Percentiles rank a stretch among this genome's conserved stretches.
These are phyloP conservation scores for Chionis minor DNA, from an alignment of 2,113 vertebrate species.

Conservation along the genomic window DNA sequence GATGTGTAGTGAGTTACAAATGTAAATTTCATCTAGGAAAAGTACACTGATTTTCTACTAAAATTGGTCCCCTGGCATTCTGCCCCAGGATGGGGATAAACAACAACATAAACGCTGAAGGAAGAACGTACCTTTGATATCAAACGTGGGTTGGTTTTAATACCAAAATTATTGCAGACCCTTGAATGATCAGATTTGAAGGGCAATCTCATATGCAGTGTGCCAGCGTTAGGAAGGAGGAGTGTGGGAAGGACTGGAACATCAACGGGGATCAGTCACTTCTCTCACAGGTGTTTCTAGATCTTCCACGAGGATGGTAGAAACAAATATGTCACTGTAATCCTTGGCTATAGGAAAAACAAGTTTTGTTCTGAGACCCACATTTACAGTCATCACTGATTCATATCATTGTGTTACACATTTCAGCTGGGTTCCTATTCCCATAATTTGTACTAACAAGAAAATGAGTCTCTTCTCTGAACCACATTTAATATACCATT, in stretches of 20 bases:
- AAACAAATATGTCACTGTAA: neutral
- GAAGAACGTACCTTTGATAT: neutral
- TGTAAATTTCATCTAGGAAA: neutral
- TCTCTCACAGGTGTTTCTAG: neutral
- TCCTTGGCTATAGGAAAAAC: neutral
- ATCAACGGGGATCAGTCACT: neutral
- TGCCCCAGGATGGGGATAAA: neutral
- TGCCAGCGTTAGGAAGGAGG: neutral
- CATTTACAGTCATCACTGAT: neutral
- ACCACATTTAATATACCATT: neutral
- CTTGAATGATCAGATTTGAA: neutral
- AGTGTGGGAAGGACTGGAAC: neutral
- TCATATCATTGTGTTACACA: neutral
- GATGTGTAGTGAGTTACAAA: neutral
- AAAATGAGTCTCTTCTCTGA: conserved; percentile 5
- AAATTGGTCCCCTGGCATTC: neutral
- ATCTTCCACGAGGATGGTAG: neutral
- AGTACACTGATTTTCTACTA: neutral
- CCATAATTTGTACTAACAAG: conserved; percentile 25
- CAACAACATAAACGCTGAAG: neutral
- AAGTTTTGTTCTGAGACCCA: neutral
- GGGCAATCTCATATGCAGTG: neutral
- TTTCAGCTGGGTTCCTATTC: neutral
- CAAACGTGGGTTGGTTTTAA: neutral
- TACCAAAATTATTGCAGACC: neutral